A percentile compares a stretch with the other conserved stretches of the same genome.
These are phyloP conservation scores for Amblyjoppa proteus DNA, from an alignment of 2,888 invertebrate genomes.

Conservation along the genomic window DNA sequence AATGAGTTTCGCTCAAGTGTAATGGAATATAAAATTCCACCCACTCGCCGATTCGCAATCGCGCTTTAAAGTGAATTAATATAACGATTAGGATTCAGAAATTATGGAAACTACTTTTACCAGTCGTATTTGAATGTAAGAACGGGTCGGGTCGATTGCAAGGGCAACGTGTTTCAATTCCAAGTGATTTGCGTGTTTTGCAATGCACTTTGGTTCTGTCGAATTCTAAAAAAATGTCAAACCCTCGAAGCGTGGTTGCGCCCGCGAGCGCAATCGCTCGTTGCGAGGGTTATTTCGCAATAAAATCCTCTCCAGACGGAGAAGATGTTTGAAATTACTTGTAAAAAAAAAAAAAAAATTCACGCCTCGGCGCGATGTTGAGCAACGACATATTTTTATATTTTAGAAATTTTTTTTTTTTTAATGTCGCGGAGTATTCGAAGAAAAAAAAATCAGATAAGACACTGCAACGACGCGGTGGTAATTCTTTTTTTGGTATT, in stretches of 20 bases:
- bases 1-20: constrained; percentile 3
- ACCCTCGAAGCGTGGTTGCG: background rate
- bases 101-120: constrained; percentile 21
- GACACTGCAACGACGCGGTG: background rate
- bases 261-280: background rate
- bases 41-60: constrained; percentile 11
- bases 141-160: background rate
- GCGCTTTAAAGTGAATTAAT: constrained; percentile 15
- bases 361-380: no score
- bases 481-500: background rate
- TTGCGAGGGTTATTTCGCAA: background rate
- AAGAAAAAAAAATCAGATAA: background rate
- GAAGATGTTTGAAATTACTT: background rate
- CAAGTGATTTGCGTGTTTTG: background rate
- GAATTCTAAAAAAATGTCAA: background rate
- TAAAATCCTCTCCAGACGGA: background rate
- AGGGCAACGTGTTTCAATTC: constrained; percentile 18
- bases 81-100: constrained; percentile 17
- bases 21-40: constrained; percentile 26
- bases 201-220: background rate
- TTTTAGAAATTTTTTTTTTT: background rate
- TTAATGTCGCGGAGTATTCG: background rate
- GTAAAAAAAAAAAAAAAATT: background rate
- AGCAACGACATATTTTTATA: background rate
- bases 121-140: background rate